A percentile compares a stretch with the other conserved stretches of the same genome.
Evolutionary conservation across 1,140 invertebrate genomes (phyloP).

Genomic region (Atopsyche davidsoni): DNA sequence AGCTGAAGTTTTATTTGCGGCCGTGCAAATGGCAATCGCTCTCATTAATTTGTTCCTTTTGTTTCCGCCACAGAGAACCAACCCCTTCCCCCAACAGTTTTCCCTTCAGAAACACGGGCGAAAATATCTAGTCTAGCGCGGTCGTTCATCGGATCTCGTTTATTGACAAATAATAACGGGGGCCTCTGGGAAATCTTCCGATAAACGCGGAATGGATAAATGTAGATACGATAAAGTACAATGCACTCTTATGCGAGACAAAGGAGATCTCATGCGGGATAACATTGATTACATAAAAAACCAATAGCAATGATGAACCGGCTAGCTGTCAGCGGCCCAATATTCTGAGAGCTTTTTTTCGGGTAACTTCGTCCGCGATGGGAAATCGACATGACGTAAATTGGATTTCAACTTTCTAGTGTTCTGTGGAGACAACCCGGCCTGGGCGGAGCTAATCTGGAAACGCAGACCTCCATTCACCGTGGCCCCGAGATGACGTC

Average conservation of each 20-base stretch:
- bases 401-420: conserved; percentile 16
- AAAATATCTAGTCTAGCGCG: background rate
- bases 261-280: conserved; percentile 3
- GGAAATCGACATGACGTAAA: conserved; percentile 25
- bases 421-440: too few species aligned
- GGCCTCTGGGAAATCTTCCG: conserved; percentile 24
- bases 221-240: conserved; percentile 4
- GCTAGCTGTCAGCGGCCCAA: conserved; percentile 4
- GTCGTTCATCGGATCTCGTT: conserved; percentile 14
- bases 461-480: too few species aligned
- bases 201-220: conserved; percentile 3
- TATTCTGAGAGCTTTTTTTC: conserved; percentile 9
- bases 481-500: too few species aligned
- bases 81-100: background rate
- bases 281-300: conserved; percentile 7
- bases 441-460: too few species aligned
- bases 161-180: conserved; percentile 15
- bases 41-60: too few species aligned
- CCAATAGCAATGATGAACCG: conserved; percentile 20
- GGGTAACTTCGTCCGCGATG: conserved; percentile 3
- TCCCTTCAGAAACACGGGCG: conserved; percentile 1
- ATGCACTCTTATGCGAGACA: conserved; percentile 6
- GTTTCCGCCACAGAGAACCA: background rate
- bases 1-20: too few species aligned
- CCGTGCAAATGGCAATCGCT: too few species aligned